phyloP scores from a whole-genome alignment of 2,113 vertebrate species.

The Melanocharis versteri region DNA sequence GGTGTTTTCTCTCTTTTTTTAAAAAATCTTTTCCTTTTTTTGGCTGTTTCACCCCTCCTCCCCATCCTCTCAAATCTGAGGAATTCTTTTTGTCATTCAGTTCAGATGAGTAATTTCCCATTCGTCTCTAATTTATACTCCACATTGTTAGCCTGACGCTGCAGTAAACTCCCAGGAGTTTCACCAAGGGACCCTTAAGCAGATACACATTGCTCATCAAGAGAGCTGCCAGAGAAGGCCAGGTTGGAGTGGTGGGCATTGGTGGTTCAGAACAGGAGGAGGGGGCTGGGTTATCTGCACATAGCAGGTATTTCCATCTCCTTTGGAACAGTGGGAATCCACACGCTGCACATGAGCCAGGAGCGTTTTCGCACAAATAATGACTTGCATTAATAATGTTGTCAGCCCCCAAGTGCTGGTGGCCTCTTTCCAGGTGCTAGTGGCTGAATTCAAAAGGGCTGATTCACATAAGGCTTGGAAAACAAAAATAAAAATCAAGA shows the following conservation, averaged over 20 bases:
- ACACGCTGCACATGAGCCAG: background rate
- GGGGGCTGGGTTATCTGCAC: background rate
- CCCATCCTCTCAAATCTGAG: background rate
- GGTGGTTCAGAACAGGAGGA: background rate
- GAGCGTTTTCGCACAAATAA: background rate
- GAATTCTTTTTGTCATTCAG: background rate
- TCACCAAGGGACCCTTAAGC: background rate
- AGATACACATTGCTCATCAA: background rate
- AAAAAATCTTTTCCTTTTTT: background rate
- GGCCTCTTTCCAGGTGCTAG: constrained; percentile 34
- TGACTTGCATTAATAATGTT: constrained; percentile 45
- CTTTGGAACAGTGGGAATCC: constrained; percentile 26
- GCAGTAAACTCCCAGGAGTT: background rate
- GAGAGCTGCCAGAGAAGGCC: background rate
- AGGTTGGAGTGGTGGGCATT: background rate
- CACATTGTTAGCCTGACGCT: background rate
- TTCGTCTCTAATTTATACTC: background rate
- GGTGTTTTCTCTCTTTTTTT: background rate
- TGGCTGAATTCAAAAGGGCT: constrained; percentile 12
- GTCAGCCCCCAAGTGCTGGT: constrained; percentile 14
- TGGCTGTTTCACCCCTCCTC: background rate
- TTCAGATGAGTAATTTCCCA: background rate
- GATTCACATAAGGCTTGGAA: background rate
- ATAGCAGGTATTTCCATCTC: constrained; percentile 13
- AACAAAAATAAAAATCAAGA: constrained; percentile 31